These are phyloP conservation scores for Phaenicophaeus curvirostris DNA, from an alignment of 2,797 vertebrate species.

Conservation along the genomic window DNA sequence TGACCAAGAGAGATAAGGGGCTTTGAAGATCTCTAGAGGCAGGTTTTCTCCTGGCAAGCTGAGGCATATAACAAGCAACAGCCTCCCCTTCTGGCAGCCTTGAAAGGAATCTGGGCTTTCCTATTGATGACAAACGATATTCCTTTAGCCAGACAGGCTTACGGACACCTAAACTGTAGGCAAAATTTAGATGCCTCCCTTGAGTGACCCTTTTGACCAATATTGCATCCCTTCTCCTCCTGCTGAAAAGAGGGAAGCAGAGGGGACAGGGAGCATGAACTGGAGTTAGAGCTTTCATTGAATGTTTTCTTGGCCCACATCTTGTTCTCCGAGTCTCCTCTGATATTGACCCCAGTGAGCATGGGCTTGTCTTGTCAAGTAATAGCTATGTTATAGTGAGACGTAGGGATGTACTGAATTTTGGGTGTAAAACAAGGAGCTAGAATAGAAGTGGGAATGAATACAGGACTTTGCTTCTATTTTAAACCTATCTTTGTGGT, in stretches of 20 bases:
- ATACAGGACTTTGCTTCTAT: not conserved
- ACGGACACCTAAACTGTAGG: too few relatives aligned
- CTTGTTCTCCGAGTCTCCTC: not conserved
- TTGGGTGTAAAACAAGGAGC: not conserved
- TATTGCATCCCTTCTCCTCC: not conserved
- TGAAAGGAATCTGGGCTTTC: not conserved
- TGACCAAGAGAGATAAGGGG: not conserved
- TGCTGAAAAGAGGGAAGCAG: not conserved
- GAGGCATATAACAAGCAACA: not conserved
- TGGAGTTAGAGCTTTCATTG: not conserved
- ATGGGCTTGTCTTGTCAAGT: not conserved
- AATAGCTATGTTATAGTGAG: not conserved
- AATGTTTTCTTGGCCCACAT: not conserved
- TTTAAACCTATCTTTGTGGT: not conserved
- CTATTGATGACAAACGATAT: not conserved
- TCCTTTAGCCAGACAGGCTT: not conserved
- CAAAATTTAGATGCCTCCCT: not conserved
- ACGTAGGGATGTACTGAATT: fast-evolving
- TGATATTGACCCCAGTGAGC: fast-evolving
- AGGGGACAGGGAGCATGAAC: not conserved
- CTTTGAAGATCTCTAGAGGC: not conserved
- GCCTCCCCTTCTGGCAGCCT: not conserved
- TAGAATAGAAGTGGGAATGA: not conserved
- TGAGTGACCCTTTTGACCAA: not conserved
- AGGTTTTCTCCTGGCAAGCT: not conserved